A percentile compares a stretch with the other conserved stretches of the same genome.
These are phyloP conservation scores for Phalloptychus januarius DNA, from an alignment of 2,797 vertebrate species.

Conservation along the genomic window DNA sequence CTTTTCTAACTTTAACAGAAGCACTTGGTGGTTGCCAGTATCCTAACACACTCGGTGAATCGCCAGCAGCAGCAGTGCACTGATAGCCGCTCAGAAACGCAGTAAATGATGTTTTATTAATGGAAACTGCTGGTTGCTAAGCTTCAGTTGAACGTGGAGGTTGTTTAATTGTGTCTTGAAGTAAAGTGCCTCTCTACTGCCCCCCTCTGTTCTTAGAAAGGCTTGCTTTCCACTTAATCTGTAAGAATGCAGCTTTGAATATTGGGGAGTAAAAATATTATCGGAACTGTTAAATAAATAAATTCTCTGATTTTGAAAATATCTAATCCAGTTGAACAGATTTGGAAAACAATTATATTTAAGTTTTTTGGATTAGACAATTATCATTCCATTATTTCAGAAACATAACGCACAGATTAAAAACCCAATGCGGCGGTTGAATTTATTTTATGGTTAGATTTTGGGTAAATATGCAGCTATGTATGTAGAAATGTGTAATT, in stretches of 20 bases:
- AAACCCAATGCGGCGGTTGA: neutral
- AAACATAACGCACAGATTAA: conserved; percentile 25
- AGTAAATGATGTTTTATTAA: conserved; percentile 22
- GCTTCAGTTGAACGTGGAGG: conserved; percentile 18
- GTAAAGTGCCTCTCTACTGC: conserved; percentile 71
- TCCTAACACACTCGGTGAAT: conserved; percentile 23
- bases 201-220: conserved; percentile 28
- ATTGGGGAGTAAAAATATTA: conserved; percentile 20
- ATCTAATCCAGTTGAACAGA: conserved; percentile 13
- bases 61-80: conserved; percentile 15
- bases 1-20: conserved; percentile 22
- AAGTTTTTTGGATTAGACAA: conserved; percentile 1
- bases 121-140: conserved; percentile 26
- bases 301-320: neutral
- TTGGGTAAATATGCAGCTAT: neutral
- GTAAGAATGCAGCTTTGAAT: conserved; percentile 32
- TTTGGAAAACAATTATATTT: conserved; percentile 1
- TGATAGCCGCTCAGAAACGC: conserved; percentile 15
- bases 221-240: conserved; percentile 22
- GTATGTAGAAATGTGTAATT: conserved; percentile 16
- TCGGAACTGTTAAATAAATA: neutral
- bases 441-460: neutral
- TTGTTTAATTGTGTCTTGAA: conserved; percentile 32
- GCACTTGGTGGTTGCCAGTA: conserved; percentile 21
- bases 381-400: conserved; percentile 52